These are phyloP conservation scores for Scaptomyza pallida DNA, from an alignment of 1,140 invertebrate genomes.

Conservation along the genomic window DNA sequence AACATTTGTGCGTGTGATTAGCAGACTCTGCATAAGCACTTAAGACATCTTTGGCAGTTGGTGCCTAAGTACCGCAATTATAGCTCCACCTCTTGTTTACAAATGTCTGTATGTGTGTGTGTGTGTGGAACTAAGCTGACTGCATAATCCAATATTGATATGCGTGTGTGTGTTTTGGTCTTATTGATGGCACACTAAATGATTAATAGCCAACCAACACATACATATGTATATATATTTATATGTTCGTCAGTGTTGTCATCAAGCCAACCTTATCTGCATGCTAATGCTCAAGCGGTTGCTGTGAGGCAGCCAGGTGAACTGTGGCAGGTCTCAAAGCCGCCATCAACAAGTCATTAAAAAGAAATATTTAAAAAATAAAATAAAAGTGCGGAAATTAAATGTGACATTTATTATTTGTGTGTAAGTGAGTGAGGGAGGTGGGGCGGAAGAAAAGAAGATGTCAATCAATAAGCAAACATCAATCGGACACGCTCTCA, in stretches of 20 bases:
- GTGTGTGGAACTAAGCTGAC: conserved; percentile 40
- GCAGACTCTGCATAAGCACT: background rate
- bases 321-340: background rate
- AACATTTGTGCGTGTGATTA: conserved; percentile 1
- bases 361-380: background rate
- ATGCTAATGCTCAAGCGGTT: conserved; percentile 1
- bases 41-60: conserved; percentile 22
- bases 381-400: conserved; percentile 1
- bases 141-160: conserved; percentile 60
- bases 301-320: too few relatives aligned
- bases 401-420: background rate
- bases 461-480: conserved; percentile 31
- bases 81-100: conserved; percentile 2
- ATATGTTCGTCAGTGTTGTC: conserved; percentile 26
- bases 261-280: conserved; percentile 35
- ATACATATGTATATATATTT: conserved; percentile 17
- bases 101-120: background rate
- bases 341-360: conserved; percentile 1
- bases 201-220: conserved; percentile 37
- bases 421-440: too few relatives aligned
- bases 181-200: conserved; percentile 48
- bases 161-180: conserved; percentile 10
- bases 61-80: conserved; percentile 19
- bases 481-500: conserved; percentile 25
- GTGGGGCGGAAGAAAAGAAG: background rate